Base-by-base conservation (phyloP, 1,140 invertebrate species). In the Ridgeia piscesae region DNA sequence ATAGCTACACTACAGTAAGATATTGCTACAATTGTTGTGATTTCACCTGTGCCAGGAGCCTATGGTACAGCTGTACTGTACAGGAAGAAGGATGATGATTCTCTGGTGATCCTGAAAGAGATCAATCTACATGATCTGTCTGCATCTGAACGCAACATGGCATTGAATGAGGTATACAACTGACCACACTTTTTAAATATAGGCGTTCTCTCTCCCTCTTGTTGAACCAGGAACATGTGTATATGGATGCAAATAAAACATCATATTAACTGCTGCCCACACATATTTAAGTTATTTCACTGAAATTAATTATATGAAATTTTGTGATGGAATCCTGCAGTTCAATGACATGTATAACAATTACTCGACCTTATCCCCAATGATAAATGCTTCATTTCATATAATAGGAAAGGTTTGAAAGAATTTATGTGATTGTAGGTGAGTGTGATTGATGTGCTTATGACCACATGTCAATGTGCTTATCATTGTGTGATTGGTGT, bases 51-150 rank as follows among this genome's bases (percentile, higher is more conserved):
- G 1, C 91, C 92, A 97, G 97, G 97, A 31, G 97, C 97, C 0
- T 98, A 98, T 95, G 98, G 97, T 33, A 97, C 97, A 31, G 97
- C 98, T 34, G 96, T 97, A 11, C 95, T 98, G 21, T 98, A 98
- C 95, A 96, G 97, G 50, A 97, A 97, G 90, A 97, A 97, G 93
- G 96, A 96, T 91, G 97, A 97, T 94, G 97, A 97, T 88, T 96
- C 96, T 91, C 94, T 97, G 91, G 97, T 98, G 1, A 97, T 98
- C 9, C 96, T 98, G 8, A 98, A 98, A 94, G 97, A 98, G 95
- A 97, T 98, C 35, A 97, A 97, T 95, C 97, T 98, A 96, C 96
- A 97, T 94, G 97, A 98, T 93, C 94, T 98, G n/a, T 97, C 97
- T 58, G 96, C 97, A 2, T 94, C 96, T 1, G 97, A 98, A 94